These are phyloP conservation scores for Phalanger gymnotis DNA, from an alignment of 2,797 vertebrate genomes.

Conservation along the genomic window DNA sequence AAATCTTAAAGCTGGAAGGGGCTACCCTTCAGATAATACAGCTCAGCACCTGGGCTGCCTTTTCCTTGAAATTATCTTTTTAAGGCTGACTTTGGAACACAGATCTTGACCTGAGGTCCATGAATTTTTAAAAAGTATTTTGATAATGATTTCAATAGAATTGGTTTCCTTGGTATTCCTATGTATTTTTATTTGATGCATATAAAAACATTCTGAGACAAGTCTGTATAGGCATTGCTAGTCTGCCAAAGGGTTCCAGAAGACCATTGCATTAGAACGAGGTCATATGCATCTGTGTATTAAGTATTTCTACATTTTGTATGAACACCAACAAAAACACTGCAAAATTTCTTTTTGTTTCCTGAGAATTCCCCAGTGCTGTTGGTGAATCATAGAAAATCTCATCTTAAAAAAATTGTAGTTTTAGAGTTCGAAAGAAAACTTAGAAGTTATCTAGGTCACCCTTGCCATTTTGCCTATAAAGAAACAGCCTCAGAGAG, in stretches of 20 bases:
- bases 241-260: not conserved
- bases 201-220: not conserved
- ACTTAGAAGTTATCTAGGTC: not conserved
- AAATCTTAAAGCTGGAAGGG: not conserved
- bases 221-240: not conserved
- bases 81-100: not conserved
- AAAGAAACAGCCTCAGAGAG: not conserved
- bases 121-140: not conserved
- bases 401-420: not conserved
- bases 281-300: not conserved
- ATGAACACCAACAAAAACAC: not conserved
- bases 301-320: not conserved
- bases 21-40: not conserved
- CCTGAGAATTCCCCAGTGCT: not conserved
- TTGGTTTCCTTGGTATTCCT: not conserved
- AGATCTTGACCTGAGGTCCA: not conserved
- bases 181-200: not conserved
- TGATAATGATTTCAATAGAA: not conserved
- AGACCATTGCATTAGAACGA: not conserved
- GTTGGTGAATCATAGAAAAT: not conserved
- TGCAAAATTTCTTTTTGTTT: not conserved
- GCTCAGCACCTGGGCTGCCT: not conserved
- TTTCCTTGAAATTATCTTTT: not conserved
- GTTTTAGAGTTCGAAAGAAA: not conserved
- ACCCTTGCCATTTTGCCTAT: not conserved